phyloP scores from a whole-genome alignment of 2,113 vertebrate species.

The Pelusios castaneus region DNA sequence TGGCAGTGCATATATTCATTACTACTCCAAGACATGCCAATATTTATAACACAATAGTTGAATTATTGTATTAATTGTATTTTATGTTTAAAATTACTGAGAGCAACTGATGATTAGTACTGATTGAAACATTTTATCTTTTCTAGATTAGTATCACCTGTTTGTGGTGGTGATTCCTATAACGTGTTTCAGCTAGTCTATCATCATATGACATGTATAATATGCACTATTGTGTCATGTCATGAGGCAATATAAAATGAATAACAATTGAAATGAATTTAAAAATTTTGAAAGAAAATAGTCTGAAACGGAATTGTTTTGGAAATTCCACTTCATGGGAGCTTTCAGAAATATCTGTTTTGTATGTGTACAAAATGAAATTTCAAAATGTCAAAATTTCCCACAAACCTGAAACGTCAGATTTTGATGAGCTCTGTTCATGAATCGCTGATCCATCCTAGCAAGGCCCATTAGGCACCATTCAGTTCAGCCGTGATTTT shows the following conservation, averaged over 20 bases:
- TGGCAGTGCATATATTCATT: background rate
- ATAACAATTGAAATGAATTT: background rate
- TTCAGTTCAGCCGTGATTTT: background rate
- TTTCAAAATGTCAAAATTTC: background rate
- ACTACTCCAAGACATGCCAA: background rate
- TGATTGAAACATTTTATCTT: background rate
- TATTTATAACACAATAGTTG: background rate
- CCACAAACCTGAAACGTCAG: background rate
- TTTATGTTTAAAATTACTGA: background rate
- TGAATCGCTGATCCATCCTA: background rate
- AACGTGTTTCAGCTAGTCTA: background rate
- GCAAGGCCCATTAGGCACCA: background rate
- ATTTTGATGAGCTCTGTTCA: background rate
- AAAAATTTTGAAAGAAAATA: background rate
- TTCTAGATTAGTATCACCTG: background rate
- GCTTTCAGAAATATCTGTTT: background rate
- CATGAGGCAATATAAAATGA: background rate
- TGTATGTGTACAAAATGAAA: background rate
- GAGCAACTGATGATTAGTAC: background rate
- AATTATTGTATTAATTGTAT: background rate
- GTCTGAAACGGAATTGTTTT: background rate
- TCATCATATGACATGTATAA: background rate
- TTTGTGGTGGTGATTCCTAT: background rate
- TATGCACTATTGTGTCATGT: background rate
- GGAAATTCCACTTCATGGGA: background rate